Evolutionary conservation across 1,140 invertebrate species (phyloP), one percentile per base, ranked within the genome.

Genomic region (Drosophila busckii): DNA sequence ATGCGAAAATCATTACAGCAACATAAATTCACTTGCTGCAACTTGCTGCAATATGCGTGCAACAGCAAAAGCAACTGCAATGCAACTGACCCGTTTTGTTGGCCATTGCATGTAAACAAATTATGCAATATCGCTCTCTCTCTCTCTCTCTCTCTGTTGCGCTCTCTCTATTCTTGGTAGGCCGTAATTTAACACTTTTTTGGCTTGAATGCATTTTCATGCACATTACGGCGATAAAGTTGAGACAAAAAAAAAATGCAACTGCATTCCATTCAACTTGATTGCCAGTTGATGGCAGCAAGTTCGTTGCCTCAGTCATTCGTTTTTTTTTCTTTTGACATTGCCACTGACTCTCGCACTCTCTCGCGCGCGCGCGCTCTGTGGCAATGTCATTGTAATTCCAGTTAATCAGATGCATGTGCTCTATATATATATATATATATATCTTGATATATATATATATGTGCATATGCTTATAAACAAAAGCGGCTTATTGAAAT

Each of bases 81-180:
- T 54, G 64, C 75, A 82, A 70, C 68, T 71, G 73, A 80, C 75
- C 75, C 75, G 75, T 82, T 75, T 75, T 82, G 76, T 61, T 65
- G 69, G 60, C 52, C 49, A 28, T 53, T 66, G 68, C 68, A 71
- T 73, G 60, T 76, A 69, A 73, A 69, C 60, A 76, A 73, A 76
- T 82, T 82, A 82, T 82, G 75, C 75, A 82, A 82, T 75, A 22
- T 23, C 31, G 40, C 55, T 49, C 10, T 61, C 59, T 34, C 59
- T 17, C 38, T 46, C 35, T 25, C 16, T 16, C 19, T 19, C 6
- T 34, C 17, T 35, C 13, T 4, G 28, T 41, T 13, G 8, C 22
- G 9, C 35, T 32, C 44, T 20, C 37, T 37, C 20, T 31, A 26
- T 32, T 40, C 46, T n/a, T 52, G 52, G 59, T 69, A 58, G 52